These are phyloP conservation scores for Mycetomoellerius zeteki DNA, from an alignment of 1,140 invertebrate species.

Conservation along the genomic window DNA sequence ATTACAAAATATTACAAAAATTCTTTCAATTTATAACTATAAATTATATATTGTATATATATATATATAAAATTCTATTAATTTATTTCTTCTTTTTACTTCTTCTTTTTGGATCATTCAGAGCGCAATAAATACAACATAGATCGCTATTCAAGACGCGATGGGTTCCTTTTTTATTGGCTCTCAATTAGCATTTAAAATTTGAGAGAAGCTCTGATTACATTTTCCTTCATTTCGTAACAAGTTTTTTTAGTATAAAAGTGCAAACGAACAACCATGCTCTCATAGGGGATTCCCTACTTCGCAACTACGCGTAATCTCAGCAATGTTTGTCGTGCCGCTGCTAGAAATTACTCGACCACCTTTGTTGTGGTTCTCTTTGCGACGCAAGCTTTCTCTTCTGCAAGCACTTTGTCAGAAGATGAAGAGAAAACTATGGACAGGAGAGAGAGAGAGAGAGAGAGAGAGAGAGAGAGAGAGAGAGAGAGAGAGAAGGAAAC, in stretches of 20 bases:
- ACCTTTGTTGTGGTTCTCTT: slow-evolving; percentile 50
- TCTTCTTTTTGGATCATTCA: neutral
- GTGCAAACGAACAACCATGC: slow-evolving; percentile 10
- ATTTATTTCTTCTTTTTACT: neutral
- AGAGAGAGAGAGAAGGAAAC: neutral
- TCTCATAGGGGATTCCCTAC: neutral
- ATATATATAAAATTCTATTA: slow-evolving; percentile 2
- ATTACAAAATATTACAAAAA: neutral
- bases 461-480: neutral
- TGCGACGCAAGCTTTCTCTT: slow-evolving; percentile 16
- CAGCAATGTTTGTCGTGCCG: slow-evolving; percentile 48
- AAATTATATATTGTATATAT: no score
- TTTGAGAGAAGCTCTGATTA: neutral
- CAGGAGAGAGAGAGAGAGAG: neutral
- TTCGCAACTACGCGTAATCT: slow-evolving; percentile 33
- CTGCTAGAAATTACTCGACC: slow-evolving; percentile 49
- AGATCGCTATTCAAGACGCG: neutral
- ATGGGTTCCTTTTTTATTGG: neutral
- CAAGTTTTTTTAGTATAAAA: slow-evolving; percentile 30
- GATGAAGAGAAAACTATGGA: neutral
- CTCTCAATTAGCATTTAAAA: slow-evolving; percentile 24
- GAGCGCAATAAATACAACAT: neutral
- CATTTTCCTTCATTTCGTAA: neutral
- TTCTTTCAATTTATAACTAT: neutral
- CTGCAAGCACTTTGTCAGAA: neutral